Evolutionary conservation across 2,888 invertebrate genomes (phyloP).

Genomic region (Erebia ligea): DNA sequence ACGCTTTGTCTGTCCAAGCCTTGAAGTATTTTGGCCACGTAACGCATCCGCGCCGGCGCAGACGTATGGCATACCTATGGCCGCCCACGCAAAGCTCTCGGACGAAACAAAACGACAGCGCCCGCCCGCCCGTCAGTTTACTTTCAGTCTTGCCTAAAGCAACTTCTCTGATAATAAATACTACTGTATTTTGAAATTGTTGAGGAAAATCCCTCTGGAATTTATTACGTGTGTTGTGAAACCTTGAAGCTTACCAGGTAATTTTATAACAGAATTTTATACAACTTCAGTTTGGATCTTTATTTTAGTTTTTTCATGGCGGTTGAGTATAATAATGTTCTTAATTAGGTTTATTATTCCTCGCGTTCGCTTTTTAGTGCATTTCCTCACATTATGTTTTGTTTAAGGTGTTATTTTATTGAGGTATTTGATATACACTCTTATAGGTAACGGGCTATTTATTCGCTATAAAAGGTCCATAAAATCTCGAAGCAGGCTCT

Average conservation of each 20-base stretch:
- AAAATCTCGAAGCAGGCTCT: slow-evolving; percentile 13
- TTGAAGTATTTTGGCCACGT: slow-evolving; percentile 61
- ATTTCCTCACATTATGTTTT: not conserved
- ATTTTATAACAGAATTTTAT: not conserved
- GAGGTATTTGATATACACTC: not conserved
- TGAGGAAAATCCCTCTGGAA: slow-evolving; percentile 15
- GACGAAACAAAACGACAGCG: slow-evolving; percentile 67
- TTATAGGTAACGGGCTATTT: not conserved
- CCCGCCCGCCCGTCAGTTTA: slow-evolving; percentile 61
- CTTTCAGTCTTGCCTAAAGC: slow-evolving; percentile 64
- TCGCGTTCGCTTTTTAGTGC: not conserved
- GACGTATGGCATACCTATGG: slow-evolving; percentile 51
- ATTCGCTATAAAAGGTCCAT: not conserved
- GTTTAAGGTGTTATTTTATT: not conserved
- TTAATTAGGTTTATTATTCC: not conserved
- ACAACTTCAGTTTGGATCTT: not conserved
- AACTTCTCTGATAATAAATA: slow-evolving; percentile 55
- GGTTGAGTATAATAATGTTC: not conserved
- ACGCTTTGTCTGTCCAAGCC: not conserved
- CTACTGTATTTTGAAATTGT: slow-evolving; percentile 17
- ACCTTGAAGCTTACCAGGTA: slow-evolving; percentile 23
- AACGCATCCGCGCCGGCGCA: slow-evolving; percentile 57
- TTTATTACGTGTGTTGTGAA: slow-evolving; percentile 25
- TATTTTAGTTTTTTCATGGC: not conserved
- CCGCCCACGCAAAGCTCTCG: slow-evolving; percentile 71